Conservation (phyloP, 2,797 vertebrate species). For the Neosilurus mollespiculum region DNA sequence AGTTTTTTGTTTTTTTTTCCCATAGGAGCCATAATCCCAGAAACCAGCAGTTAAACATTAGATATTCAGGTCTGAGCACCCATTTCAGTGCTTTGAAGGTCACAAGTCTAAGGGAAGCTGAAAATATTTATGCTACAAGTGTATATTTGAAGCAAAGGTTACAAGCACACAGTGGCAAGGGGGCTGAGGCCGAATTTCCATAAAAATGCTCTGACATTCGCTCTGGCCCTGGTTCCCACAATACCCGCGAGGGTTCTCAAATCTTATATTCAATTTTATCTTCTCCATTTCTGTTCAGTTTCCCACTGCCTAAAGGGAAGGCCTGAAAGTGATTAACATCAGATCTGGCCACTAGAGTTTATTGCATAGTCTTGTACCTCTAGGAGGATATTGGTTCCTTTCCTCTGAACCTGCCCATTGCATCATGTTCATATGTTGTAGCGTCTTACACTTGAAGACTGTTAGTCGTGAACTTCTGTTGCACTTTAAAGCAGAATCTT, state of each 20-base stretch:
- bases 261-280: neutral
- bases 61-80: neutral
- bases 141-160: slow-evolving; percentile 29
- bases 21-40: neutral
- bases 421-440: neutral
- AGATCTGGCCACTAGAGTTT: slow-evolving; percentile 2
- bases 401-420: neutral
- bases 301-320: neutral
- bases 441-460: neutral
- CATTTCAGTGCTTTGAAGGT: slow-evolving; percentile 12
- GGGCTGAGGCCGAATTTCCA: slow-evolving; percentile 1
- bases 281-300: neutral
- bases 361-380: neutral
- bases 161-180: slow-evolving; percentile 5
- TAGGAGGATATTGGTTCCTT: slow-evolving; percentile 18
- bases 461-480: neutral
- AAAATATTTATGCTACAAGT: slow-evolving; percentile 17
- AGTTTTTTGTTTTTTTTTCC: neutral
- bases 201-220: slow-evolving; percentile 19
- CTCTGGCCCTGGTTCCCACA: neutral
- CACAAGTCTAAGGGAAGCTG: slow-evolving; percentile 1
- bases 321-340: slow-evolving; percentile 15
- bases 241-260: neutral
- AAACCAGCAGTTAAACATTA: neutral
- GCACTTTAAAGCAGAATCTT: neutral